Conservation (phyloP, 1,140 invertebrate species). For the Batillaria attramentaria region DNA sequence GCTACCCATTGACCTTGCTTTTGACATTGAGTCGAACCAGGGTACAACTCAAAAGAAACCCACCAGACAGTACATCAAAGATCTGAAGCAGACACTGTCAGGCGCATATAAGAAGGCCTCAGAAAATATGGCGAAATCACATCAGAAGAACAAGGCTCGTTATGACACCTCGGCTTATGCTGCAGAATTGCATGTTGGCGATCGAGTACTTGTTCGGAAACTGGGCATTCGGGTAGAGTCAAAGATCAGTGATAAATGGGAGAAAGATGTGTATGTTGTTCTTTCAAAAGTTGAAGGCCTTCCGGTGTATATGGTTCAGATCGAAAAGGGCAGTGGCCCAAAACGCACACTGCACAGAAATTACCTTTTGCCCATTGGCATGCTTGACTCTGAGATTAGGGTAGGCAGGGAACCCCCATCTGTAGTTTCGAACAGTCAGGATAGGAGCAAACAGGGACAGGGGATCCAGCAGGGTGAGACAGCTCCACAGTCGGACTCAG, state of each 20-base stretch:
- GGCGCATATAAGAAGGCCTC: background rate
- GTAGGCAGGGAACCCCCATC: no score
- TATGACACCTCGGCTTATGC: background rate
- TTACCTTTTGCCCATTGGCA: background rate
- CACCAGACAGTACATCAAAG: background rate
- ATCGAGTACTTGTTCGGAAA: slow-evolving; percentile 8
- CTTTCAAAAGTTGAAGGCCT: background rate
- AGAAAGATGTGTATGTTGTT: slow-evolving; percentile 1
- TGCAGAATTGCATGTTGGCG: background rate
- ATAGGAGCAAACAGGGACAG: no score
- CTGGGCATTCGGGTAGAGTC: background rate
- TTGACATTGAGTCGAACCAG: background rate
- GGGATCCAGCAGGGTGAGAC: no score
- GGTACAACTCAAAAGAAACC: slow-evolving; percentile 1
- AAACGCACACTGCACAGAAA: background rate
- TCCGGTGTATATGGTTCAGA: background rate
- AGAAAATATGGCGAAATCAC: background rate
- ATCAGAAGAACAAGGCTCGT: background rate
- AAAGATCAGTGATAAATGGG: background rate
- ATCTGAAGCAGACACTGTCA: background rate
- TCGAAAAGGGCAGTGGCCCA: background rate
- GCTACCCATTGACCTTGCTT: slow-evolving; percentile 40
- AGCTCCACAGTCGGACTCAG: no score
- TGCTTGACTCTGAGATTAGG: background rate
- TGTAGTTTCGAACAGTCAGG: no score